Conservation (phyloP, 2,113 vertebrate species). For the Colossoma macropomum region DNA sequence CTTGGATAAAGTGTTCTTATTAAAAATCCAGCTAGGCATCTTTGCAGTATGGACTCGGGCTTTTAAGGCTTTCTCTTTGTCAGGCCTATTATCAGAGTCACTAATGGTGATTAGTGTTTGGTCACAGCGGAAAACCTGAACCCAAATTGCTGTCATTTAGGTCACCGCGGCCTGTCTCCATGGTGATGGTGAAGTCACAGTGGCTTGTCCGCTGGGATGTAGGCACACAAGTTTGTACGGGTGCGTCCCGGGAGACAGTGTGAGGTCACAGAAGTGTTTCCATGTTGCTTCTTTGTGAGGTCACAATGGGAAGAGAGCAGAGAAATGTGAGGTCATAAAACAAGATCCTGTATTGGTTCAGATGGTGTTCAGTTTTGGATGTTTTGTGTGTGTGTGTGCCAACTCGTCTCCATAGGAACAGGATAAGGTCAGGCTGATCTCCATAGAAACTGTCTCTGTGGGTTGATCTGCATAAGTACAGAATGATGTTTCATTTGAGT, state of each 20-base stretch:
- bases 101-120: not conserved
- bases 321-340: constrained; percentile 2
- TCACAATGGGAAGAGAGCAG: not conserved
- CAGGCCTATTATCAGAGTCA: not conserved
- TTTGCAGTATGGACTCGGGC: too few species aligned
- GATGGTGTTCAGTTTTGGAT: not conserved
- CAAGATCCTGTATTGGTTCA: constrained; percentile 28
- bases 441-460: constrained; percentile 13
- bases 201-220: constrained; percentile 31
- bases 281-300: constrained; percentile 12
- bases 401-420: constrained; percentile 15
- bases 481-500: constrained; percentile 8
- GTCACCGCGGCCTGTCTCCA: constrained; percentile 43
- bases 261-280: constrained; percentile 47
- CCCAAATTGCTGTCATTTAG: constrained; percentile 32
- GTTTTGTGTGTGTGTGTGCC: not conserved
- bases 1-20: not conserved
- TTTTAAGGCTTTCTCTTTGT: not conserved
- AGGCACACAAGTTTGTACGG: constrained; percentile 1
- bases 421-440: constrained; percentile 19
- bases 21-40: not conserved
- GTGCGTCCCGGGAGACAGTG: not conserved
- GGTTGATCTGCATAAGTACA: constrained; percentile 3
- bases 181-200: constrained; percentile 31
- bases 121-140: constrained; percentile 24